A percentile compares a stretch with the other conserved stretches of the same genome.
These are phyloP conservation scores for Dryadula phaetusa DNA, from an alignment of 2,888 invertebrate species.

Conservation along the genomic window DNA sequence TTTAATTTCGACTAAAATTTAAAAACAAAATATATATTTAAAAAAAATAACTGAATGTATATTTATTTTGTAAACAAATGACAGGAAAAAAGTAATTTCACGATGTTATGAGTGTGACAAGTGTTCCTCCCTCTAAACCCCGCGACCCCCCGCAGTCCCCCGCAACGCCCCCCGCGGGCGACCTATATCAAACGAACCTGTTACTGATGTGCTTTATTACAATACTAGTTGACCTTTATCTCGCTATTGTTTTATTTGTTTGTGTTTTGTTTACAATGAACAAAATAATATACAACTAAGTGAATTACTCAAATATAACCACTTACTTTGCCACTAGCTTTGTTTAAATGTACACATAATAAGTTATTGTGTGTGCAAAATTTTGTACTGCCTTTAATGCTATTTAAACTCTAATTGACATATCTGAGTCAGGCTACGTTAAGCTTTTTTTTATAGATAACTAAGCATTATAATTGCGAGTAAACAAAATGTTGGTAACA, in stretches of 20 bases:
- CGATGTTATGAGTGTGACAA: constrained; percentile 10
- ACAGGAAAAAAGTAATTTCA: constrained; percentile 2
- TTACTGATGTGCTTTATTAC: constrained; percentile 8
- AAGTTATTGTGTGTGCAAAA: too few species aligned
- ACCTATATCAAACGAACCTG: constrained; percentile 14
- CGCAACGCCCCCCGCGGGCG: background rate
- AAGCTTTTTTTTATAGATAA: too few species aligned
- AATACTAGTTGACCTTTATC: constrained; percentile 15
- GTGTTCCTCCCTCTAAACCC: background rate
- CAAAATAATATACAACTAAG: background rate
- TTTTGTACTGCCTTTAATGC: too few species aligned
- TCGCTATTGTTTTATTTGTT: constrained; percentile 8
- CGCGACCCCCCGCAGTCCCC: background rate
- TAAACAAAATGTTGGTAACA: background rate
- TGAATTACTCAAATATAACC: background rate
- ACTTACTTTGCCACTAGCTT: background rate
- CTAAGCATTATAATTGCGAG: too few species aligned
- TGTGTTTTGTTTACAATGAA: background rate
- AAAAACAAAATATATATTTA: too few species aligned
- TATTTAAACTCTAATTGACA: too few species aligned
- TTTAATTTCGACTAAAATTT: too few species aligned
- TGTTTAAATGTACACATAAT: too few species aligned
- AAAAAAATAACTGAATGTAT: too few species aligned
- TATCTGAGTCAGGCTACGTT: too few species aligned
- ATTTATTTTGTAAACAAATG: constrained; percentile 3